phyloP scores from a whole-genome alignment of 2,888 invertebrate species.

The Cephus runcator region DNA sequence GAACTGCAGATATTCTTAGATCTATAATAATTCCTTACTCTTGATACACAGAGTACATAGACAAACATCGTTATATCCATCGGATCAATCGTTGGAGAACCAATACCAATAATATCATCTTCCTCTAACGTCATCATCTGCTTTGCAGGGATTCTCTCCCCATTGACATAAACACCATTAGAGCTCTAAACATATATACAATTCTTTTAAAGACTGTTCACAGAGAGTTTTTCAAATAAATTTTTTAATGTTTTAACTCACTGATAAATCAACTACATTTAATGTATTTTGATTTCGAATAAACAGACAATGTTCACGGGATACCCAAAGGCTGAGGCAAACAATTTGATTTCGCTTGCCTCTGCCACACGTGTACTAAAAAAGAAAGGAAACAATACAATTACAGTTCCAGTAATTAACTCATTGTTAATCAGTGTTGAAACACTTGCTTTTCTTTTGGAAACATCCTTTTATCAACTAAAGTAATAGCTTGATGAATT shows the following conservation, averaged over 20 bases:
- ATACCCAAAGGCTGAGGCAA: slow-evolving; percentile 46
- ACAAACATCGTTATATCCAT: background rate
- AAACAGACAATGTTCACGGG: slow-evolving; percentile 53
- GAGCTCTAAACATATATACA: slow-evolving; percentile 66
- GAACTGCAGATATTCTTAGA: background rate
- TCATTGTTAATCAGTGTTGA: background rate
- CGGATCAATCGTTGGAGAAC: slow-evolving; percentile 38
- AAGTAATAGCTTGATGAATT: background rate
- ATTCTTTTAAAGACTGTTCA: background rate
- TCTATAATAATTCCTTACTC: background rate
- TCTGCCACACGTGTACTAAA: slow-evolving; percentile 54
- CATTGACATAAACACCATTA: slow-evolving; percentile 72
- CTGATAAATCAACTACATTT: slow-evolving; percentile 47
- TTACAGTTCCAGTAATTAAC: slow-evolving; percentile 4
- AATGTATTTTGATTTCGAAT: slow-evolving; percentile 30
- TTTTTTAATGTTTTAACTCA: slow-evolving; percentile 27
- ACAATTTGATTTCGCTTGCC: slow-evolving; percentile 43
- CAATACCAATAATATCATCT: slow-evolving; percentile 70
- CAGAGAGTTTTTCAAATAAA: background rate
- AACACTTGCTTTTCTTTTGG: no score
- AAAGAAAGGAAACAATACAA: slow-evolving; percentile 19
- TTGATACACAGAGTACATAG: background rate
- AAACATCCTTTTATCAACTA: no score
- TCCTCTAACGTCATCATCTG: slow-evolving; percentile 60
- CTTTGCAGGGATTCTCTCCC: slow-evolving; percentile 60